phyloP scores from a whole-genome alignment of 53 echinoderm and acorn worm species.

The Arbacia lixula region DNA sequence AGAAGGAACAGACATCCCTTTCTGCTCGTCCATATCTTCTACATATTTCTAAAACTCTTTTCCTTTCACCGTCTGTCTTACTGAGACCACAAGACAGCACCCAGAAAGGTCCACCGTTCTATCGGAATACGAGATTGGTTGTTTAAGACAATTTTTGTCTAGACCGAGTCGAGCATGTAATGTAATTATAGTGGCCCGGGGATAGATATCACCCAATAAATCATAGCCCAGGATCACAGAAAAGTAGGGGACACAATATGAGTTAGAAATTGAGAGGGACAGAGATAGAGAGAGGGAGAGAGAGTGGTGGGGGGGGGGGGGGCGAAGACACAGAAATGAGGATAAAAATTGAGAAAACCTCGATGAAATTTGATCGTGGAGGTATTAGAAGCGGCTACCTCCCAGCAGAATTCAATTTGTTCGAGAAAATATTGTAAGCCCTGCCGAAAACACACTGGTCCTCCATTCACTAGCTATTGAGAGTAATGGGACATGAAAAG shows the following conservation, averaged over 20 bases:
- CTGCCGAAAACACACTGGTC: constrained; percentile 23
- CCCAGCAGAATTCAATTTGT: constrained; percentile 43
- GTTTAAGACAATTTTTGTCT: not conserved
- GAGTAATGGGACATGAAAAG: constrained; percentile 5
- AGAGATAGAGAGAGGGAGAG: constrained; percentile 12
- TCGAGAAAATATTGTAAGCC: constrained; percentile 19
- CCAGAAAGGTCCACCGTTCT: not conserved
- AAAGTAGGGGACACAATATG: no score
- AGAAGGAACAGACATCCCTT: no score
- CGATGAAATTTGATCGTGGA: constrained; percentile 2
- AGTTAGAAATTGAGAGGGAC: not conserved
- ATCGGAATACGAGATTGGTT: constrained; percentile 6
- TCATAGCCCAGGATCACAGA: not conserved
- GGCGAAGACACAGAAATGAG: constrained; percentile 20
- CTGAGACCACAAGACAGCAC: not conserved
- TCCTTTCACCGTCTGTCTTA: no score
- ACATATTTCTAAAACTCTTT: no score
- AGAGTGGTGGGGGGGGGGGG: not conserved
- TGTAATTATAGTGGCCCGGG: constrained; percentile 15
- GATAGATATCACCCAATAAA: constrained; percentile 22
- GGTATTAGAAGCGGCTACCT: constrained; percentile 16
- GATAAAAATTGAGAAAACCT: no score
- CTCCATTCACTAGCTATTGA: constrained; percentile 28
- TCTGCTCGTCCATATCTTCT: no score
- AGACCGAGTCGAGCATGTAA: constrained; percentile 7